Base-by-base conservation (phyloP, 2,888 invertebrate genomes). In the Eledona agricola region DNA sequence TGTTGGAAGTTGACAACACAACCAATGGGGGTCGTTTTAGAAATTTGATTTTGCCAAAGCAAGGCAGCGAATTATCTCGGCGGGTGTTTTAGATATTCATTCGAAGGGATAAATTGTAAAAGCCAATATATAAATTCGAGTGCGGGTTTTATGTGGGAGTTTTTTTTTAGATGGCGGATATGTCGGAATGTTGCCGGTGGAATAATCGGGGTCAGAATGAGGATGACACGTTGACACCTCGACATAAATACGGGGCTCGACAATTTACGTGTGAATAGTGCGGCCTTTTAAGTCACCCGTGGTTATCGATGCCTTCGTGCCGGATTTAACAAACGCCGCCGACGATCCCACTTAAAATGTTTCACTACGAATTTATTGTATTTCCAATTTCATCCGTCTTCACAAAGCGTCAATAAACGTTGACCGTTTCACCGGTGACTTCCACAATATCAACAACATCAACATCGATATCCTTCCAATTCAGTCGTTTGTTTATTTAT, bases 231-330 rank as follows among this genome's bases (percentile, higher is more conserved):
- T 11, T 42, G 25, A 19, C 37, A 17, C 20, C n/a, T n/a, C n/a
- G n/a, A n/a, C n/a, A n/a, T n/a, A n/a, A n/a, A n/a, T n/a, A n/a
- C n/a, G n/a, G n/a, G n/a, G n/a, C n/a, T n/a, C n/a, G 17, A 42
- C 42, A 42, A 42, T 42, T 43, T 45, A 45, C 19, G 34, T 45
- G 45, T 45, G 45, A 45, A 45, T 32, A 20, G 17, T 35, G 22
- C 23, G 28, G 28, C 29, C 19, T 31, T 50, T 47, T 26, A 47
- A 47, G 37, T 25, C 47, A 40, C 32, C 11, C 25, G 19, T 10
- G 38, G 28, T 34, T 50, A 50, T 50, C 49, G 49, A 50, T 38
- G 38, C 23, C n/a, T 50, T 50, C 38, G 31, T 50, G 42, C 25
- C 26, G 32, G 34, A 42, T 50, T 50, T 34, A 50, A 29, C 50